These are phyloP conservation scores for Nothoprocta pentlandii DNA, from an alignment of 2,113 vertebrate genomes.

Conservation along the genomic window DNA sequence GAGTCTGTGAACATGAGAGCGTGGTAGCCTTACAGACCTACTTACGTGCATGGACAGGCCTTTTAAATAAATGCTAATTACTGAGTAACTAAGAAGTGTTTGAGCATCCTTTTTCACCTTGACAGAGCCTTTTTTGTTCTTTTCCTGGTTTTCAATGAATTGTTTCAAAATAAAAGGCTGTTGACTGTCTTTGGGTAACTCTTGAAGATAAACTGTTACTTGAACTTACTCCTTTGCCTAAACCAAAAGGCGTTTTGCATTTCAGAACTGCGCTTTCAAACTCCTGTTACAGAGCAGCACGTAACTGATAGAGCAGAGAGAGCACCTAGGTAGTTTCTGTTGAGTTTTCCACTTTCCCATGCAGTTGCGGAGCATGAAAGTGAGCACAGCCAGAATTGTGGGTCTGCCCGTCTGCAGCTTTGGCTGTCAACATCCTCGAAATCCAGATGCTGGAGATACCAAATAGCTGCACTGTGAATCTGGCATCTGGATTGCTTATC, in stretches of 20 bases:
- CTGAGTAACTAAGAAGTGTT: not conserved
- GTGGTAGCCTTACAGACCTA: not conserved
- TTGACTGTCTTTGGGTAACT: not conserved
- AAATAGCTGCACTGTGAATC: not conserved
- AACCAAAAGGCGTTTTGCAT: not conserved
- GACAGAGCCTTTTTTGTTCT: not conserved
- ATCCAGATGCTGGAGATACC: not conserved
- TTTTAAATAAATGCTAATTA: conserved; percentile 1
- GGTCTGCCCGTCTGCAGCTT: not conserved
- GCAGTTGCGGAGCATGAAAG: rapidly evolving
- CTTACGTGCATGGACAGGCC: not conserved
- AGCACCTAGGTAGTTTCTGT: not conserved
- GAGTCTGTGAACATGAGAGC: not conserved
- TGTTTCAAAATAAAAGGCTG: not conserved
- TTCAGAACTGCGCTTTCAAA: not conserved
- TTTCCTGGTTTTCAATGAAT: not conserved
- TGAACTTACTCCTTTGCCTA: not conserved
- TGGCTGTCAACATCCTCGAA: not conserved
- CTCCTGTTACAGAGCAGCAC: not conserved
- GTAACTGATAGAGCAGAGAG: not conserved
- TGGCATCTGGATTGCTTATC: not conserved
- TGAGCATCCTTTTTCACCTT: not conserved
- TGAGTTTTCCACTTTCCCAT: not conserved
- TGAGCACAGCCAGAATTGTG: not conserved
- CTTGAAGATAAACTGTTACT: not conserved